These are phyloP conservation scores for Heliothis subflexa DNA, from an alignment of 1,140 invertebrate genomes.

Conservation along the genomic window DNA sequence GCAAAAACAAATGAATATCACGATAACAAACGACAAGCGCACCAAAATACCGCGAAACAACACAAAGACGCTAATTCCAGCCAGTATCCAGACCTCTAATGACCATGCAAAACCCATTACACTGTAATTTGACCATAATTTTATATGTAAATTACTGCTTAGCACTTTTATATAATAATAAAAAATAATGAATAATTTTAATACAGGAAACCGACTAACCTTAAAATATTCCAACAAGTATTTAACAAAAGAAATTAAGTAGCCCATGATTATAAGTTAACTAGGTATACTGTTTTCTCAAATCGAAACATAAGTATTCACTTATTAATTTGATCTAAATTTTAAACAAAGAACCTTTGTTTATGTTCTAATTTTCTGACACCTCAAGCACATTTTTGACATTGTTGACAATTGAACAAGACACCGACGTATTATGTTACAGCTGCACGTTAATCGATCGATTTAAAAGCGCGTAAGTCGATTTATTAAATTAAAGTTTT, in stretches of 20 bases:
- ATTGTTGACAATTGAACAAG: constrained; percentile 32
- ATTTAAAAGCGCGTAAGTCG: not conserved
- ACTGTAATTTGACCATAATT: constrained; percentile 32
- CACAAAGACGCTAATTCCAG: not conserved
- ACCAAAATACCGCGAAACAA: not conserved
- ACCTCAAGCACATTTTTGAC: constrained; percentile 24
- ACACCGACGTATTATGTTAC: constrained; percentile 5
- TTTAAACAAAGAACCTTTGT: constrained; percentile 24
- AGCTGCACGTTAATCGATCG: not conserved
- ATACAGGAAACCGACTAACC: constrained; percentile 46
- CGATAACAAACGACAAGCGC: not conserved
- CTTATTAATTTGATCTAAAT: not conserved
- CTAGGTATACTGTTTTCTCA: not conserved
- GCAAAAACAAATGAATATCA: constrained; percentile 59
- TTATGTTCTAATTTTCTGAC: constrained; percentile 23
- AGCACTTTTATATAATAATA: not conserved
- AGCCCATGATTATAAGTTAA: constrained; percentile 48
- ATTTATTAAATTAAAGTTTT: not conserved
- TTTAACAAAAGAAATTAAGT: constrained; percentile 49
- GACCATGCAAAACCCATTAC: constrained; percentile 23
- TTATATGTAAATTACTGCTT: not conserved
- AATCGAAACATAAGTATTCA: not conserved
- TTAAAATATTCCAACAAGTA: constrained; percentile 53
- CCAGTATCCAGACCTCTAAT: not conserved
- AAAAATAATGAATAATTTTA: constrained; percentile 6